Evolutionary conservation across 2,797 vertebrate genomes (phyloP).

Genomic region (Lagocephalus sceleratus): DNA sequence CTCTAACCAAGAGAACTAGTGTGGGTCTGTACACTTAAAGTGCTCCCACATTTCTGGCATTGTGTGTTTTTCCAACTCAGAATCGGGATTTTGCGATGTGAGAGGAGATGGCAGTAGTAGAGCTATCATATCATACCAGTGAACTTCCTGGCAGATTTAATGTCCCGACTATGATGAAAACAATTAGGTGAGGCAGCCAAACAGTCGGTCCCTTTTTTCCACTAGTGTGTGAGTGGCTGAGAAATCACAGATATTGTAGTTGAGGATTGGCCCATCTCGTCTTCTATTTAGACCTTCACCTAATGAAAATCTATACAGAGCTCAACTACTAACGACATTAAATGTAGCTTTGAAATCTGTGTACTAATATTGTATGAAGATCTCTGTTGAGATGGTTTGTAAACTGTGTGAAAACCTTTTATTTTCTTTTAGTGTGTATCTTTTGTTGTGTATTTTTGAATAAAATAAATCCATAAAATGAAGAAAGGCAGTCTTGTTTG

Average conservation of each 20-base stretch:
- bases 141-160: constrained; percentile 26
- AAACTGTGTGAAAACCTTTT: constrained; percentile 60
- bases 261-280: constrained; percentile 34
- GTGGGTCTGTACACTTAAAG: constrained; percentile 12
- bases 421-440: constrained; percentile 63
- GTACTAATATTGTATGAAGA: constrained; percentile 67
- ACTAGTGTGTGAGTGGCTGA: constrained; percentile 8
- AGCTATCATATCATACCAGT: constrained; percentile 6
- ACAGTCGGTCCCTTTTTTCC: constrained; percentile 17
- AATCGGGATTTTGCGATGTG: constrained; percentile 1
- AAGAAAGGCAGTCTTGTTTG: not conserved
- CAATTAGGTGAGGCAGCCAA: too few species aligned
- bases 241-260: constrained; percentile 9
- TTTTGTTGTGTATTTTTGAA: constrained; percentile 81
- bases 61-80: not conserved
- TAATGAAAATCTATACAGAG: constrained; percentile 48
- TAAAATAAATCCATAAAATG: not conserved
- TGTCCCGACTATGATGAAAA: constrained; percentile 13
- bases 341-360: constrained; percentile 62
- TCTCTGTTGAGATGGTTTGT: constrained; percentile 57
- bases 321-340: constrained; percentile 67
- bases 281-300: constrained; percentile 48
- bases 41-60: constrained; percentile 1
- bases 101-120: constrained; percentile 26
- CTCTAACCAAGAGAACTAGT: constrained; percentile 22